phyloP scores from a whole-genome alignment of 2,113 vertebrate species.

The Speoplatyrhinus poulsoni region DNA sequence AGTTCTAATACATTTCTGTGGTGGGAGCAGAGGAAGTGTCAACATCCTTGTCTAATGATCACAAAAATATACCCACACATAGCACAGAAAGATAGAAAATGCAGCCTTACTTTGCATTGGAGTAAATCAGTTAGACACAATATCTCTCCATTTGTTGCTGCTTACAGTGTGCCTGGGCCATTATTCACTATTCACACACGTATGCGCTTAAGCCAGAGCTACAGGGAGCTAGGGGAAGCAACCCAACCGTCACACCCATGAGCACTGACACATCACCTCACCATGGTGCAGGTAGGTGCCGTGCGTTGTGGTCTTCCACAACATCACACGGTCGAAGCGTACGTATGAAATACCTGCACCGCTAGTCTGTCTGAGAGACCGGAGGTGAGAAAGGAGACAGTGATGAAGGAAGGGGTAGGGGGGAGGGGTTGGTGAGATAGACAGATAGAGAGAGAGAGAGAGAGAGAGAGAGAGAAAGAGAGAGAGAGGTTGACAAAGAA shows the following conservation, averaged over 20 bases:
- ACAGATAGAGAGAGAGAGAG: conserved; percentile 7
- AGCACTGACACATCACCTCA: no score
- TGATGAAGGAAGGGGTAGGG: not conserved
- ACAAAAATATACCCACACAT: conserved; percentile 48
- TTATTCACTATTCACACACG: no score
- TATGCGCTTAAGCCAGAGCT: no score
- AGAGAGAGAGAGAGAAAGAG: conserved; percentile 6
- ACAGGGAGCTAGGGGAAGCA: no score
- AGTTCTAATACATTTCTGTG: conserved; percentile 51
- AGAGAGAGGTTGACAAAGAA: conserved; percentile 2
- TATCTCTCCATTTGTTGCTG: not conserved
- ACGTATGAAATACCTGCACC: no score
- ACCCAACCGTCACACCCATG: no score
- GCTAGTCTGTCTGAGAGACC: not conserved
- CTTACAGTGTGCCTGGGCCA: no score
- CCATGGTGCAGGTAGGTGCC: no score
- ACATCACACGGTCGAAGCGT: no score
- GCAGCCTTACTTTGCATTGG: conserved; percentile 8
- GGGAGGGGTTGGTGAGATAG: not conserved
- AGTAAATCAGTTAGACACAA: not conserved
- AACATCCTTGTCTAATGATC: conserved; percentile 62
- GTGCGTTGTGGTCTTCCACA: no score
- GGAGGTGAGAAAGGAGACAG: not conserved
- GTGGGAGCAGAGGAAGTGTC: conserved; percentile 46
- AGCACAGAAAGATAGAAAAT: conserved; percentile 33